Percentiles rank a stretch among this genome's conserved stretches.
Conservation (phyloP, 2,888 invertebrate species). For the Tiliacea aurago region DNA sequence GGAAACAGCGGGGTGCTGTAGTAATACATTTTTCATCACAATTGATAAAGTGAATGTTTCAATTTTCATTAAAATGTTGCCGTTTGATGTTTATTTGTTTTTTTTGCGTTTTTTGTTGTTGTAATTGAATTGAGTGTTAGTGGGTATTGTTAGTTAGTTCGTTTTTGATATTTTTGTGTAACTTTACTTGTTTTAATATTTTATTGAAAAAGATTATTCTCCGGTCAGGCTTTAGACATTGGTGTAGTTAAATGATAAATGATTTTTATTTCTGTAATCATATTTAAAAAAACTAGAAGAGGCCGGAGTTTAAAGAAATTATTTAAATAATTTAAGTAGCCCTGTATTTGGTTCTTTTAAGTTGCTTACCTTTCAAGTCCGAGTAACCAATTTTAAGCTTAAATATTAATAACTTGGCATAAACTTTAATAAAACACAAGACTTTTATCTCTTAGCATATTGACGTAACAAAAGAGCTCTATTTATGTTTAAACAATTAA, state of each 20-base stretch:
- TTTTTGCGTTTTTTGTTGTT: slow-evolving; percentile 1
- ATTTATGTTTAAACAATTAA: slow-evolving; percentile 59
- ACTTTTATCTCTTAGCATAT: background rate
- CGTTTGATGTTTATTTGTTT: slow-evolving; percentile 32
- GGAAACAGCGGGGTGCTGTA: slow-evolving; percentile 47
- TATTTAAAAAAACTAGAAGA: too few relatives aligned
- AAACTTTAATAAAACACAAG: background rate
- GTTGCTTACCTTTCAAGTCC: too few relatives aligned
- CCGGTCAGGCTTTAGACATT: background rate
- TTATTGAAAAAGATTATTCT: background rate
- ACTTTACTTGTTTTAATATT: background rate
- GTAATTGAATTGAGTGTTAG: slow-evolving; percentile 1
- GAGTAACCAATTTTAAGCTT: too few relatives aligned
- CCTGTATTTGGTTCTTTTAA: background rate
- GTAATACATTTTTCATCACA: slow-evolving; percentile 54
- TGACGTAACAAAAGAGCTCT: slow-evolving; percentile 22
- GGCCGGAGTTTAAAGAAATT: background rate
- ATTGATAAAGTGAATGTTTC: slow-evolving; percentile 40
- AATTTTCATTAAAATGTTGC: slow-evolving; percentile 56
- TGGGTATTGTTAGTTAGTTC: slow-evolving; percentile 1
- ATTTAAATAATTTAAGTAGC: background rate
- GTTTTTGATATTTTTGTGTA: background rate
- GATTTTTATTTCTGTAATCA: too few relatives aligned
- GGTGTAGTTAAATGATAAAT: too few relatives aligned
- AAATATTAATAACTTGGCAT: background rate